Evolutionary conservation across 2,113 vertebrate genomes (phyloP).

Genomic region (Morone saxatilis): DNA sequence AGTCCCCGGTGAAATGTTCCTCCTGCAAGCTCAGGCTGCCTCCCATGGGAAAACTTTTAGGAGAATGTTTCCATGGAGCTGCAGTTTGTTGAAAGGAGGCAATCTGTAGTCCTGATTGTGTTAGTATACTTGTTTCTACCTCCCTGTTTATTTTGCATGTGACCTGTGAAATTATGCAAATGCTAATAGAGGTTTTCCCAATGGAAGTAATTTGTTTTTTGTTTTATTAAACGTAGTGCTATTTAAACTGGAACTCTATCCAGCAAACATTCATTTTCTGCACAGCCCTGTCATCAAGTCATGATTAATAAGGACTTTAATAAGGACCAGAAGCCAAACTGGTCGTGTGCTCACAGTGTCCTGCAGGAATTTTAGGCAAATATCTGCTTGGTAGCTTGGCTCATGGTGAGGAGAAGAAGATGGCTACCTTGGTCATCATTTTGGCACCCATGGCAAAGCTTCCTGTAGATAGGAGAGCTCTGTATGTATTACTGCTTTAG

Average conservation of each 20-base stretch:
- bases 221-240: conserved; percentile 43
- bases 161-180: conserved; percentile 76
- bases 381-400: conserved; percentile 54
- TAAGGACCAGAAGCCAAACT: conserved; percentile 9
- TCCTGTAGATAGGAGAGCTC: conserved; percentile 22
- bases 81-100: conserved; percentile 46
- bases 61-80: conserved; percentile 29
- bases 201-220: conserved; percentile 29
- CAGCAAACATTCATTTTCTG: conserved; percentile 36
- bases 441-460: conserved; percentile 63
- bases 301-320: conserved; percentile 64
- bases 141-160: conserved; percentile 60
- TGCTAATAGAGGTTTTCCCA: conserved; percentile 46
- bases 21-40: conserved; percentile 52
- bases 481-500: conserved; percentile 24
- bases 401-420: conserved; percentile 65
- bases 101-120: conserved; percentile 49
- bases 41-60: conserved; percentile 48
- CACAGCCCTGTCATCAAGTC: conserved; percentile 30
- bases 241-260: conserved; percentile 56
- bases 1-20: conserved; percentile 57
- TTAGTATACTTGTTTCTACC: conserved; percentile 43
- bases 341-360: conserved; percentile 43
- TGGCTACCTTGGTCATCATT: conserved; percentile 58
- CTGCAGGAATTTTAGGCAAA: conserved; percentile 71